Evolutionary conservation across 2,113 vertebrate species (phyloP), one percentile per base, ranked within the genome.

Genomic region (Poecile atricapillus): DNA sequence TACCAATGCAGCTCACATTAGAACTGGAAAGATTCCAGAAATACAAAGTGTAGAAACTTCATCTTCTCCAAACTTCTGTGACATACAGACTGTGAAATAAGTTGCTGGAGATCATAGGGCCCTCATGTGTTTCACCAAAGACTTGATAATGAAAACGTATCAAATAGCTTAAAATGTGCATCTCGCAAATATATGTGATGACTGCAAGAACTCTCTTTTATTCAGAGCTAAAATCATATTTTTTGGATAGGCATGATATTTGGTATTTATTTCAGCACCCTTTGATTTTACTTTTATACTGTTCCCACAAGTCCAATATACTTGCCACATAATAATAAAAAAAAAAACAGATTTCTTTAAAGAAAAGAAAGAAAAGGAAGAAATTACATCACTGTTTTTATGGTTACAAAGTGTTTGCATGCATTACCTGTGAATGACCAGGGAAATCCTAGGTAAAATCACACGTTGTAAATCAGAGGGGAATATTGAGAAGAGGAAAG

Each of bases 381-480:
- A 89, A 76, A 73, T 77, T 14, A 1, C 18, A 80, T 82, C 50
- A 25, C 8, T 97, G 41, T 94, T 94, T 95, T 94, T 31, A 85
- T 44, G 27, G 24, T 55, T 89, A 35, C 33, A 79, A 94, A 84
- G 19, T 68, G 44, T 94, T 95, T 89, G 52, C 52, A 69, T 81
- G 52, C 82, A 71, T 93, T 91, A 56, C 63, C 60, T 58, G 9
- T 93, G 55, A 94, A 83, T 88, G 37, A 89, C 33, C 22, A 71
- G 47, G 52, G 52, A 96, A 94, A 94, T 90, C 25, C 49, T 83
- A 80, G 30, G 73, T 75, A 53, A 93, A 92, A 85, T 95, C 4
- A 11, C 7, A 59, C 52, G 11, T 6, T 92, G 71, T 47, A 95
- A 83, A 89, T 92, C 58, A 77, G 82, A 82, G 88, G 79, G 35